Evolutionary conservation across 2,797 vertebrate genomes (phyloP).

Genomic region (Gadopsis marmoratus): DNA sequence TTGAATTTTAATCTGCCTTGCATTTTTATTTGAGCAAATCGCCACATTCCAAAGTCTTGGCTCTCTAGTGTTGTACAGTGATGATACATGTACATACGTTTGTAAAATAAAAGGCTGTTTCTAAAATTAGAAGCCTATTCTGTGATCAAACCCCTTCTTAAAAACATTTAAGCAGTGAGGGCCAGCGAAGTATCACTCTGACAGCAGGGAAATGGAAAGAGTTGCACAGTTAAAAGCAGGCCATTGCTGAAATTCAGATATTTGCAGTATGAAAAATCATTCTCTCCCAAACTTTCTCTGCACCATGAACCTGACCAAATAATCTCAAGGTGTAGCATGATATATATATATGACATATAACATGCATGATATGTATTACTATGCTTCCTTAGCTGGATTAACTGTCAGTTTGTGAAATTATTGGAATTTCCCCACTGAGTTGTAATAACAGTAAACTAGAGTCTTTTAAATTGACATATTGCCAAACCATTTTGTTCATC

Average conservation of each 20-base stretch:
- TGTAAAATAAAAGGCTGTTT: background rate
- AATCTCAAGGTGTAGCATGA: slow-evolving; percentile 7
- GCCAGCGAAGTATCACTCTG: background rate
- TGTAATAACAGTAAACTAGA: background rate
- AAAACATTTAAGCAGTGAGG: background rate
- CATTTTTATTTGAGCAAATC: background rate
- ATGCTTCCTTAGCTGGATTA: background rate
- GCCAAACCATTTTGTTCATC: background rate
- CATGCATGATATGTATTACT: too few species aligned
- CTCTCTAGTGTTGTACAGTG: background rate
- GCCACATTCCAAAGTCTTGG: background rate
- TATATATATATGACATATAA: background rate
- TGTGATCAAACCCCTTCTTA: background rate
- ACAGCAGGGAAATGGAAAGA: background rate
- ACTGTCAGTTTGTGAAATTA: background rate
- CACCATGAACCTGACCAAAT: background rate
- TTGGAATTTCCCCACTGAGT: background rate
- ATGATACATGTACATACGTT: background rate
- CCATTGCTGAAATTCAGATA: background rate
- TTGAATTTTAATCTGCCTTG: background rate
- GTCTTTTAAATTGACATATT: background rate
- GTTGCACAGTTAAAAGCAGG: slow-evolving; percentile 9
- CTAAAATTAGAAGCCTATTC: background rate
- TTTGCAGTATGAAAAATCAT: background rate
- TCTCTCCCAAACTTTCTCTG: background rate